These are phyloP conservation scores for Piaya cayana DNA, from an alignment of 2,113 vertebrate genomes.

Conservation along the genomic window DNA sequence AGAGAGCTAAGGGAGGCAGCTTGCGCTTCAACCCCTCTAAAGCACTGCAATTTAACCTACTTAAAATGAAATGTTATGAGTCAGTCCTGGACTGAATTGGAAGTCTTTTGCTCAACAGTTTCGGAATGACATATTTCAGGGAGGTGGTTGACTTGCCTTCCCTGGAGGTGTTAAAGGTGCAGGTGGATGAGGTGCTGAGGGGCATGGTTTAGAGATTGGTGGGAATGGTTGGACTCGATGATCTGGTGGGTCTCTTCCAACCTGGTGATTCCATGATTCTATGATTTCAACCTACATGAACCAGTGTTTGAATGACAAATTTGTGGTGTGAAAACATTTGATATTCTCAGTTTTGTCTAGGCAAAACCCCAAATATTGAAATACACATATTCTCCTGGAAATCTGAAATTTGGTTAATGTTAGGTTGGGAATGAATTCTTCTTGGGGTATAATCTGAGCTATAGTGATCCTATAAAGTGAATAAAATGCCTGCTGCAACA, in stretches of 20 bases:
- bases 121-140: neutral
- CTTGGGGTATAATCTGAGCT: neutral
- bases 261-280: too few species aligned
- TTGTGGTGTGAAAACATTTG: neutral
- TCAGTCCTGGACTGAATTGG: neutral
- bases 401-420: neutral
- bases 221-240: too few species aligned
- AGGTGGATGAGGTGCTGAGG: too few species aligned
- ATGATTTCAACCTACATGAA: too few species aligned
- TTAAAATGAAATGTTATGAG: neutral
- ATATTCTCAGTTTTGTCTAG: neutral
- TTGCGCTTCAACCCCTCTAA: neutral
- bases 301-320: too few species aligned
- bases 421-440: neutral
- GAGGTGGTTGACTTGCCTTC: too few species aligned
- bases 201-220: too few species aligned
- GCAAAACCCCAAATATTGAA: neutral
- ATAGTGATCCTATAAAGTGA: neutral
- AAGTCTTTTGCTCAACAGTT: neutral
- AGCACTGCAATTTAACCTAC: neutral
- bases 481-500: neutral
- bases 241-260: too few species aligned
- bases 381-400: neutral
- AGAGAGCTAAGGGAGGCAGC: neutral
- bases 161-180: too few species aligned